Percentiles rank a stretch among this genome's conserved stretches.
phyloP scores from a whole-genome alignment of 2,113 vertebrate genomes.

The Delphinus delphis region DNA sequence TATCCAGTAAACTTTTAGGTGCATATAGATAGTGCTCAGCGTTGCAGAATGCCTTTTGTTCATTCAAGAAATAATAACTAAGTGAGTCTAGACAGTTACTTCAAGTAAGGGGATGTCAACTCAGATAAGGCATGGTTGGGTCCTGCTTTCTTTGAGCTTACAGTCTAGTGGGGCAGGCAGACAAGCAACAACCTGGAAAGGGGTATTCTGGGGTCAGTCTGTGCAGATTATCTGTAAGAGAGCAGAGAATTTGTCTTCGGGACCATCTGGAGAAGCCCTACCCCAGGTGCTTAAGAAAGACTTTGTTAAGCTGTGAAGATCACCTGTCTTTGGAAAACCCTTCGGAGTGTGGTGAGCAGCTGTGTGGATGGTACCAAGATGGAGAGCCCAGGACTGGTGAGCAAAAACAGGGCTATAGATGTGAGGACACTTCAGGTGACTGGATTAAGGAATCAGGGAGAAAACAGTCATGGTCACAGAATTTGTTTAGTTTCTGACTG shows the following conservation, averaged over 20 bases:
- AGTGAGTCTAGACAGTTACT: background rate
- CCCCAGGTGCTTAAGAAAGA: background rate
- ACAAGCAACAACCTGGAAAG: background rate
- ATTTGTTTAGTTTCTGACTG: background rate
- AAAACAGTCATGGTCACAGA: background rate
- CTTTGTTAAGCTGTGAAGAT: background rate
- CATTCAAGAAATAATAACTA: background rate
- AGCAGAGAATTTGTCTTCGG: background rate
- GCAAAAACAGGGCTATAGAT: background rate
- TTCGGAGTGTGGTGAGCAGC: background rate
- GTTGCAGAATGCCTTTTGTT: background rate
- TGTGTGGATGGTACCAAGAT: background rate
- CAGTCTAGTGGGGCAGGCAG: background rate
- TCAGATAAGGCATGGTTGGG: background rate
- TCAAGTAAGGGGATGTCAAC: background rate
- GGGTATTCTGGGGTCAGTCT: background rate
- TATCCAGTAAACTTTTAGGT: background rate
- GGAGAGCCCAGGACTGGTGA: background rate
- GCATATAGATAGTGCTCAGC: background rate
- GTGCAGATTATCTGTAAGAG: background rate
- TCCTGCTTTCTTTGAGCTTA: background rate
- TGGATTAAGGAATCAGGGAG: background rate
- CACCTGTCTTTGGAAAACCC: background rate
- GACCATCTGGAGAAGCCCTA: background rate
- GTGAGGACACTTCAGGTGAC: background rate